Base-by-base conservation (phyloP, 2,797 vertebrate species). In the Paratrypauchen microcephalus region DNA sequence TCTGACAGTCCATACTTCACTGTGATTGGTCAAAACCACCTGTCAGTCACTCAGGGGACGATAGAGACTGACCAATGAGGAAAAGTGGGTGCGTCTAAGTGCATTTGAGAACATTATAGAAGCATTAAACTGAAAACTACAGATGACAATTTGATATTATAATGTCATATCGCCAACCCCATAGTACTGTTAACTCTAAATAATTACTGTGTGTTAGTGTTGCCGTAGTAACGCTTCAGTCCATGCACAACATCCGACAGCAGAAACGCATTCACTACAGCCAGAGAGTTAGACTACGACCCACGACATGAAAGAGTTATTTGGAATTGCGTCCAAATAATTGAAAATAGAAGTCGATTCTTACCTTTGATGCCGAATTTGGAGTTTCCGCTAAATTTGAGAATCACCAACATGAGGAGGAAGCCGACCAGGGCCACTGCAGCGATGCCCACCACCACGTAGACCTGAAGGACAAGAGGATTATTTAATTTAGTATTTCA, bases 311-410 rank as follows among this genome's bases (percentile, higher is more conserved):
- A 45, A 15, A 13, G 41, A 15, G 41, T 45, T 45, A 45, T 16
- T 45, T 15, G 12, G 41, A 45, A 15, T 5, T 5, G 41, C 13
- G 13, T 52, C 19, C 2, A 79, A 63, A 70, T 39, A 41, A 6
- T 0, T 6, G 3, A 61, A 23, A n/a, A 15, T 5, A 13, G 9
- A n/a, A 30, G 6, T 5, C 59, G 6, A 6, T 74, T 87, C 95
- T 95, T 98, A 99, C 98, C 98, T 98, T 99, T 99, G 93, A 99
- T 97, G 87, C 97, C 97, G 90, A 99, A 99, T 90, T 99, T 99
- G 66, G 97, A 98, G 78, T 98, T 97, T 73, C 96, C 96, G 83
- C 97, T 97, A 84, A 97, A 96, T 88, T 97, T 99, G 82, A 99
- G 94, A 84, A 99, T 95, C 82, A 97, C 94, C 71, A 99, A 87